A percentile compares a stretch with the other conserved stretches of the same genome.
phyloP scores from a whole-genome alignment of 37 sponge, comb jelly and placozoan species.

The Diacarnus erythraeanus region DNA sequence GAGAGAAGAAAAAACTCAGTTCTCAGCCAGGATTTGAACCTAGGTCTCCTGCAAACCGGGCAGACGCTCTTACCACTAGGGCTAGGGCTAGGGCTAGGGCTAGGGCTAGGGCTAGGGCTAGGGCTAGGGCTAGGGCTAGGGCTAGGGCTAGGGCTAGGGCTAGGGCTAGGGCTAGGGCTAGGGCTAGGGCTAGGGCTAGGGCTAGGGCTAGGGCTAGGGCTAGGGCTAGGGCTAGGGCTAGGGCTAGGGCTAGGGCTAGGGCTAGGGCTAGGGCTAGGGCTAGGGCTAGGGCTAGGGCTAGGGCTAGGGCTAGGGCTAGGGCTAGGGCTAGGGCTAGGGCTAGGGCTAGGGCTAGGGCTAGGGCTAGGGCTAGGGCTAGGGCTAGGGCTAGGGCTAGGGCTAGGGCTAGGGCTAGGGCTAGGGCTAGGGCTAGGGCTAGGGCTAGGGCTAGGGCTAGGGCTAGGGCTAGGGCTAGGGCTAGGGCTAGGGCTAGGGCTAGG shows the following conservation, averaged over 20 bases:
- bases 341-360: constrained; percentile 1
- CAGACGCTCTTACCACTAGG: too few species aligned
- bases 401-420: constrained; percentile 1
- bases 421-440: constrained; percentile 1
- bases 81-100: constrained; percentile 1
- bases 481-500: constrained; percentile 1
- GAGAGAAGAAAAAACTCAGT: too few species aligned
- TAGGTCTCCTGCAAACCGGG: too few species aligned
- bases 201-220: constrained; percentile 1
- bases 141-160: constrained; percentile 1
- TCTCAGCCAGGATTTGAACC: too few species aligned
- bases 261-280: constrained; percentile 1
- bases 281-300: constrained; percentile 1
- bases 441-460: constrained; percentile 1
- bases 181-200: constrained; percentile 1
- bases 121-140: constrained; percentile 1
- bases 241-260: constrained; percentile 1
- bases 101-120: constrained; percentile 1
- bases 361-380: constrained; percentile 1
- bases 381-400: constrained; percentile 1
- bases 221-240: constrained; percentile 1
- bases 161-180: constrained; percentile 1
- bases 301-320: constrained; percentile 1
- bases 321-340: constrained; percentile 1
- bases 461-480: constrained; percentile 1